These are phyloP conservation scores for Diachrysia chrysitis DNA, from an alignment of 2,888 invertebrate genomes.

Conservation along the genomic window DNA sequence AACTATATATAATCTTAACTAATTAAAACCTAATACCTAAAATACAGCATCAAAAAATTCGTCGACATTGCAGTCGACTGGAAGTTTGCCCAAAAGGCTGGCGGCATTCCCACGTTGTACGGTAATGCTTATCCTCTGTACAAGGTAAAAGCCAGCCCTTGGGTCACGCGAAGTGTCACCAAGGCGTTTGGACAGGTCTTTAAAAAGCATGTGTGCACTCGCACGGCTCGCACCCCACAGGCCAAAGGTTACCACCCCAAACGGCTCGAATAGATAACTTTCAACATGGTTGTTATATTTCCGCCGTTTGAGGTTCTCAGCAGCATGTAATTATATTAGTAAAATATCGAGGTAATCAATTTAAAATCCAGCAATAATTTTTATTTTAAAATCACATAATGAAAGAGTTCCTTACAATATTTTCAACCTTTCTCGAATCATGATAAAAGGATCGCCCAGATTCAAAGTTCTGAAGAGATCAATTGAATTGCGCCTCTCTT, in stretches of 20 bases:
- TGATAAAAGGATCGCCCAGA: background rate
- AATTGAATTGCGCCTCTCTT: background rate
- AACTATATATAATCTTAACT: too few relatives aligned
- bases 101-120: background rate
- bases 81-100: background rate
- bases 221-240: background rate
- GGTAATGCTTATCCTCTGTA: background rate
- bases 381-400: too few relatives aligned
- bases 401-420: background rate
- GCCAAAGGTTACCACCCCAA: background rate
- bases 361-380: too few relatives aligned
- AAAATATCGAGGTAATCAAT: too few relatives aligned
- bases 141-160: background rate
- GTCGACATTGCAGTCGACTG: background rate
- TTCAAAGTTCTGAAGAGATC: background rate
- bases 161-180: background rate
- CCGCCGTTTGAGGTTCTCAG: too few relatives aligned
- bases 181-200: background rate
- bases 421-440: background rate
- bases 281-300: background rate
- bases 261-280: background rate
- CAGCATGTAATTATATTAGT: too few relatives aligned
- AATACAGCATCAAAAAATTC: background rate
- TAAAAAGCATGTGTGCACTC: background rate
- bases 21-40: too few relatives aligned